Conservation (phyloP, 1,140 invertebrate genomes). For the Drosophila jambulina region DNA sequence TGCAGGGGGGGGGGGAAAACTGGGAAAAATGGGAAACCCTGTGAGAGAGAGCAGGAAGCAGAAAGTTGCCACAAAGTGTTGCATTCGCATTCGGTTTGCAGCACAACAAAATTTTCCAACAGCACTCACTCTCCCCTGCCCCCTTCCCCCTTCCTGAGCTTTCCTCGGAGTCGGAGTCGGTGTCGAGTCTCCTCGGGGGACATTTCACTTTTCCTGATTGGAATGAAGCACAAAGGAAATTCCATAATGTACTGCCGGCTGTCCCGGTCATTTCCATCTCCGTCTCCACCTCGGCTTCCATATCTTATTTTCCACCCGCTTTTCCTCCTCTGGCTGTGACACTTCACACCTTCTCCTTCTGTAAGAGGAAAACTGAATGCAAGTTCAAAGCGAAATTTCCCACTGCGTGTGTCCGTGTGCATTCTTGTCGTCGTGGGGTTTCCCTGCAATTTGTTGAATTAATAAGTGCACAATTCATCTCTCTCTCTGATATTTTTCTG, state of each 20-base stretch:
- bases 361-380: neutral
- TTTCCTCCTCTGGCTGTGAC: conserved; percentile 22
- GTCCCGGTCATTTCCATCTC: conserved; percentile 29
- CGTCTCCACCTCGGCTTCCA: conserved; percentile 1
- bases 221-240: conserved; percentile 48
- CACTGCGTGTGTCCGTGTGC: neutral
- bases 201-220: conserved; percentile 54
- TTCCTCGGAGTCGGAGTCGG: neutral
- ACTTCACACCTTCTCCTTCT: conserved; percentile 17
- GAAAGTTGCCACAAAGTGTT: conserved; percentile 60
- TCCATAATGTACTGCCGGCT: conserved; percentile 39
- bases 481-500: neutral
- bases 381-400: conserved; percentile 25
- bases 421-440: conserved; percentile 1
- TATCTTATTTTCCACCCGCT: neutral
- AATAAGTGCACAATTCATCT: conserved; percentile 4
- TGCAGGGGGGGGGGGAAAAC: no score
- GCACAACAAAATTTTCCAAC: conserved; percentile 26
- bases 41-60: conserved; percentile 18
- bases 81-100: conserved; percentile 51
- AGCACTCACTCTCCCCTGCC: neutral
- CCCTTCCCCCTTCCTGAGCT: neutral
- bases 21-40: neutral
- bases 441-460: conserved; percentile 32
- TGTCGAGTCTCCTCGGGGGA: conserved; percentile 21